Base-by-base conservation (phyloP, 2,888 invertebrate genomes). In the Agonopterix arenella region DNA sequence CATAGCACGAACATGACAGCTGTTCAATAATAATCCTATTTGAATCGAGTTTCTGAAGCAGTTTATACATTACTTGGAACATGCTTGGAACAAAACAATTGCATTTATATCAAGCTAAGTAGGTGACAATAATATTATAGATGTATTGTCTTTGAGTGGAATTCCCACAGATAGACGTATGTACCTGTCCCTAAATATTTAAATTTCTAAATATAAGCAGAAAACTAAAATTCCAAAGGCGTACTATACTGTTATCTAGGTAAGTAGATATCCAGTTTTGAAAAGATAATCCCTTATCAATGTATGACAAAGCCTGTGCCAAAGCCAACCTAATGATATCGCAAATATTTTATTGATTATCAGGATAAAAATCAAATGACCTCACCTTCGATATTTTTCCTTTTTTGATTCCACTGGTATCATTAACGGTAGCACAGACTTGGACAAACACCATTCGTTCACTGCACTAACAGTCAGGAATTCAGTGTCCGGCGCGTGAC, bases 321-420 rank as follows among this genome's bases (percentile, higher is more conserved):
- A 2, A 13, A 13, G 13, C 13, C 13, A 66, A 56, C 63, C 60
- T 28, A 41, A 58, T 64, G 76, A 77, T 86, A 86, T 73, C 74
- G 69, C 68, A 77, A 79, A 82, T 76, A 82, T 78, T 78, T 80
- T 73, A 51, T 42, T 44, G 58, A 60, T 44, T 18, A 13, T 44
- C 36, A 44, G 8, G 2, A 44, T 51, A 45, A 64, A 54, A 60
- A 62, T 61, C 64, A 66, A 76, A 68, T 75, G 71, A 76, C 66
- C 84, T 84, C 76, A 90, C 89, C 89, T 88, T 76, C 84, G 76
- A 79, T 89, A 89, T 73, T 89, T 90, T 68, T 89, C 89, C 75
- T 85, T 86, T 79, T 89, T 89, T 37, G 84, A 76, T 80, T 88
- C 84, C 61, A 82, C 78, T 53, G 81, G 84, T 63, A 86, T 66